Evolutionary conservation across 2,113 vertebrate species (phyloP).

Genomic region (Amphilophus citrinellus): DNA sequence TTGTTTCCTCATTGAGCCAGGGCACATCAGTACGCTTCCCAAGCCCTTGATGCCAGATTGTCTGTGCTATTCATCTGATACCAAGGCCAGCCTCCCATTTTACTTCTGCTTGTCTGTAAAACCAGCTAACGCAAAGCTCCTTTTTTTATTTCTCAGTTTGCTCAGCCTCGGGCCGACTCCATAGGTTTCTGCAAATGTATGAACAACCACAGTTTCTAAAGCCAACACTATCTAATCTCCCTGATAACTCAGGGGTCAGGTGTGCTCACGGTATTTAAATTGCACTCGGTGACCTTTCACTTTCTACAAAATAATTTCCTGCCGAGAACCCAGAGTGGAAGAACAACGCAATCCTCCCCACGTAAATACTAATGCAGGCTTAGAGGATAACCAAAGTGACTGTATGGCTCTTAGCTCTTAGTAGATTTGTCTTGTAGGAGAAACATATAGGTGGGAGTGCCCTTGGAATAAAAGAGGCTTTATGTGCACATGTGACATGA

Average conservation of each 20-base stretch:
- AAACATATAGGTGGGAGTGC: not conserved
- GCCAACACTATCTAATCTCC: not conserved
- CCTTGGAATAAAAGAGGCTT: conserved; percentile 57
- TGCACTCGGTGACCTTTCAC: not conserved
- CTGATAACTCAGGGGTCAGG: not conserved
- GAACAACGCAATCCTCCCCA: not conserved
- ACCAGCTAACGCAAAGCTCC: not conserved
- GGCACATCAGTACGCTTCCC: not conserved
- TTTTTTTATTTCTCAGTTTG: not conserved
- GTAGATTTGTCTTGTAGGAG: not conserved
- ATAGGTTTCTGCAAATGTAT: not conserved
- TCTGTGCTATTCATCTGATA: not conserved
- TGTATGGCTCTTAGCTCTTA: not conserved
- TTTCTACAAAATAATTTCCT: not conserved
- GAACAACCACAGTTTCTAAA: not conserved
- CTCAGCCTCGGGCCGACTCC: too few relatives aligned
- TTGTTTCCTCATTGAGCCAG: not conserved
- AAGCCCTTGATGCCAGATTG: rapidly evolving
- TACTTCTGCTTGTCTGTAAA: rapidly evolving
- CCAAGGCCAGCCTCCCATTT: too few relatives aligned
- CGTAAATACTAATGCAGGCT: not conserved
- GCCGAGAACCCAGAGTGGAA: not conserved
- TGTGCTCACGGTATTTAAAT: not conserved
- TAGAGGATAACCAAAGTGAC: not conserved
- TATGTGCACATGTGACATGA: conserved; percentile 45